Evolutionary conservation across 2,888 invertebrate species (phyloP), one percentile per base, ranked within the genome.

Genomic region (Bimastos eiseni): DNA sequence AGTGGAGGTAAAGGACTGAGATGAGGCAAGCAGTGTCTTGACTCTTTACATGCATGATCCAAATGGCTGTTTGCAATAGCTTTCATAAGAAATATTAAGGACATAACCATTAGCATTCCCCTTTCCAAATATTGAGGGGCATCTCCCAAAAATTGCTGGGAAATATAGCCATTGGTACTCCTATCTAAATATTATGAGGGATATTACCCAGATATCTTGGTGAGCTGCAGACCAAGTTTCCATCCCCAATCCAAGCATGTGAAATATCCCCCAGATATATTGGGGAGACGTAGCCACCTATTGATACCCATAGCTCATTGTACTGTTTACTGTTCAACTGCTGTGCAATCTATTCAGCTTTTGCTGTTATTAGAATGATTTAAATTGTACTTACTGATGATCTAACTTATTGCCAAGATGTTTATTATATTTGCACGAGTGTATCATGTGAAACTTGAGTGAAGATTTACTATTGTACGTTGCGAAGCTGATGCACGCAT

Each of bases 381-480:
- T 70, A 70, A 70, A n/a, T 70, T 8, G 30, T 70, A 70, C 70
- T n/a, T 70, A 70, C n/a, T 30, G 70, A 70, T n/a, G 70, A 70
- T 70, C n/a, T 70, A 70, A 70, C 70, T 70, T 70, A 70, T 70
- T 70, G 30, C n/a, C 70, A 30, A 70, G 70, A 70, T 70, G 70
- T 70, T 70, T 70, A 70, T 70, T 30, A 70, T 70, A n/a, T 70
- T 70, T 70, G 70, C n/a, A n/a, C 70, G 70, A 5, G n/a, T 70
- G 70, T 70, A 70, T 70, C 70, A 70, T 70, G 70, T 70, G 70
- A 70, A 70, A 70, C 70, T 70, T 70, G 70, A n/a, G 70, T 70
- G n/a, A 70, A 70, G n/a, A 70, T 70, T 70, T 70, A 70, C 30
- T 70, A 70, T 70, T 70, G 70, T 70, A 70, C 13, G 70, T 70